These are phyloP conservation scores for Delia radicum DNA, from an alignment of 1,140 invertebrate genomes.

Conservation along the genomic window DNA sequence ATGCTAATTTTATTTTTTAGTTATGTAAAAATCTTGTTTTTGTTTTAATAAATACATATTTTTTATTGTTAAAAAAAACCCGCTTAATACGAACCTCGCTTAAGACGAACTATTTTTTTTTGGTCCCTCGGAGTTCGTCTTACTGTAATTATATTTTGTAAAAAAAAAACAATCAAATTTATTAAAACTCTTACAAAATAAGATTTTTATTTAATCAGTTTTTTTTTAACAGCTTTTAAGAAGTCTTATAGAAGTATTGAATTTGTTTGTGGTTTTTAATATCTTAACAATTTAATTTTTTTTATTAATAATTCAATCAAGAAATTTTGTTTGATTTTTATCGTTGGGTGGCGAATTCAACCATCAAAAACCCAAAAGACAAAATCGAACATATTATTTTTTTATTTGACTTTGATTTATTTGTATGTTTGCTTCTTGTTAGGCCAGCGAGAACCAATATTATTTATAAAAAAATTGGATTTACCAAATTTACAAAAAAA, in stretches of 20 bases:
- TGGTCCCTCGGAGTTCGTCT: too few relatives aligned
- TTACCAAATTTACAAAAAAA: too few relatives aligned
- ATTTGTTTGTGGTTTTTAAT: neutral
- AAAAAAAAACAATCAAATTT: too few relatives aligned
- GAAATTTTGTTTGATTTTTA: slow-evolving; percentile 20
- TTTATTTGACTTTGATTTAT: neutral
- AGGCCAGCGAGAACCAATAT: too few relatives aligned
- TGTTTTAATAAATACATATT: neutral
- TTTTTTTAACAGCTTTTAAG: neutral
- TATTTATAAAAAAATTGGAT: too few relatives aligned
- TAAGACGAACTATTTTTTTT: too few relatives aligned
- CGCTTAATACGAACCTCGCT: too few relatives aligned
- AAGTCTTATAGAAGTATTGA: neutral
- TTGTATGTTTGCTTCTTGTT: neutral
- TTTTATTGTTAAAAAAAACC: too few relatives aligned
- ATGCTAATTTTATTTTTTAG: too few relatives aligned
- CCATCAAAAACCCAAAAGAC: neutral
- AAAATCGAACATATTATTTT: neutral
- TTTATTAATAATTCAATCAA: slow-evolving; percentile 24
- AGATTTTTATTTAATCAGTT: neutral
- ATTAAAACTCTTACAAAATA: too few relatives aligned
- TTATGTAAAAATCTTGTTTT: too few relatives aligned
- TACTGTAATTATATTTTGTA: too few relatives aligned
- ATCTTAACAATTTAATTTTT: neutral
- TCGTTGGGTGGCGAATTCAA: neutral